Conservation (phyloP, 2,888 invertebrate species). For the Nipponacmea schrenckii region DNA sequence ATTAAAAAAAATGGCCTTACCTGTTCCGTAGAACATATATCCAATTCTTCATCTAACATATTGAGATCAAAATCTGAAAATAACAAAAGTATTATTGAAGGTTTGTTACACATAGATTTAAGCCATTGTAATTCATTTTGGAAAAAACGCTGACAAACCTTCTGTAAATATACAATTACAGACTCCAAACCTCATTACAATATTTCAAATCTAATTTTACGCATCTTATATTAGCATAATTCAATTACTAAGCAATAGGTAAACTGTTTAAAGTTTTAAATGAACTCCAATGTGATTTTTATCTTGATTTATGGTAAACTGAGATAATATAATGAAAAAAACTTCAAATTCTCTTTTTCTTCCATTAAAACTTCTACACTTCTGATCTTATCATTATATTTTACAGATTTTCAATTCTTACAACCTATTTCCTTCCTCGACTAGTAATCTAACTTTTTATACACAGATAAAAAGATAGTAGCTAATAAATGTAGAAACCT, state of each 20-base stretch:
- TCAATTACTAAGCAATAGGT: no score
- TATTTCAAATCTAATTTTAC: no score
- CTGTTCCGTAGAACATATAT: slow-evolving; percentile 5
- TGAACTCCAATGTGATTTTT: no score
- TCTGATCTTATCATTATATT: slow-evolving; percentile 6
- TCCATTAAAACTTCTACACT: neutral
- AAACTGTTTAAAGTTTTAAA: no score
- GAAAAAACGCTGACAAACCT: no score
- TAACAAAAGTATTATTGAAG: neutral
- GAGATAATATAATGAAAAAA: no score
- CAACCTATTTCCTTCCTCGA: neutral
- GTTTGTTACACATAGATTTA: neutral
- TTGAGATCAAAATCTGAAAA: slow-evolving; percentile 9
- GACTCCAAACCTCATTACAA: no score
- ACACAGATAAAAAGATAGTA: neutral
- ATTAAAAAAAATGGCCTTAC: neutral
- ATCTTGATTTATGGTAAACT: no score
- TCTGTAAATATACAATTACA: no score
- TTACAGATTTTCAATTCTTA: neutral
- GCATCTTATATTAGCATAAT: no score
- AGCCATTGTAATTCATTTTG: no score
- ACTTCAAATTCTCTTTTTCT: no score
- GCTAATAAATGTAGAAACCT: neutral
- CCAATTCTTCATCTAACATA: slow-evolving; percentile 7
- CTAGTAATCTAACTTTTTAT: neutral